Evolutionary conservation across 2,888 invertebrate species (phyloP).

Genomic region (Cantharis flavilabris): DNA sequence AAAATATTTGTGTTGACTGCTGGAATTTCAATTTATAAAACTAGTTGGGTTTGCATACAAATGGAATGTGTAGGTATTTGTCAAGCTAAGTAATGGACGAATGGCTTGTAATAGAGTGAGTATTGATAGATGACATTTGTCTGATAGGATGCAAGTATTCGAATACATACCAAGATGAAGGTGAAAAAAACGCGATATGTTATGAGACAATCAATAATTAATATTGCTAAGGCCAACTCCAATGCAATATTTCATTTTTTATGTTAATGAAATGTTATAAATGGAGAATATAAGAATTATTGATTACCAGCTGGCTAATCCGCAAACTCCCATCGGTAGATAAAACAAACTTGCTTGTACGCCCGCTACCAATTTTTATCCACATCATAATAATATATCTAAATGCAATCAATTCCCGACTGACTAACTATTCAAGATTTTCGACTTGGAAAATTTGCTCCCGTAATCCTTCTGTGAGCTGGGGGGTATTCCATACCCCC

Average conservation of each 20-base stretch:
- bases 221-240: neutral
- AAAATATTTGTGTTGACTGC: neutral
- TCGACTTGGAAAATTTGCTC: too few species aligned
- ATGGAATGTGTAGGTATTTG: neutral
- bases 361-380: too few species aligned
- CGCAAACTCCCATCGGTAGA: too few species aligned
- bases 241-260: neutral
- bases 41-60: neutral
- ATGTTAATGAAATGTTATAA: neutral
- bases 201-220: neutral
- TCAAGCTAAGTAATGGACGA: neutral
- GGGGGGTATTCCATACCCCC: too few species aligned
- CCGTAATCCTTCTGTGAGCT: too few species aligned
- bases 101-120: neutral
- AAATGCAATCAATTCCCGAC: too few species aligned
- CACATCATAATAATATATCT: too few species aligned
- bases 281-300: neutral
- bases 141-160: neutral
- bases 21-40: neutral
- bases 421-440: too few species aligned
- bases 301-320: too few species aligned
- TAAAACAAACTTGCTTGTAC: too few species aligned
- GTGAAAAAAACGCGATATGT: neutral
- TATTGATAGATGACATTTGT: neutral
- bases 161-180: neutral